Evolutionary conservation across 2,113 vertebrate genomes (phyloP).

Genomic region (Gnathonemus echidnorhynchus): DNA sequence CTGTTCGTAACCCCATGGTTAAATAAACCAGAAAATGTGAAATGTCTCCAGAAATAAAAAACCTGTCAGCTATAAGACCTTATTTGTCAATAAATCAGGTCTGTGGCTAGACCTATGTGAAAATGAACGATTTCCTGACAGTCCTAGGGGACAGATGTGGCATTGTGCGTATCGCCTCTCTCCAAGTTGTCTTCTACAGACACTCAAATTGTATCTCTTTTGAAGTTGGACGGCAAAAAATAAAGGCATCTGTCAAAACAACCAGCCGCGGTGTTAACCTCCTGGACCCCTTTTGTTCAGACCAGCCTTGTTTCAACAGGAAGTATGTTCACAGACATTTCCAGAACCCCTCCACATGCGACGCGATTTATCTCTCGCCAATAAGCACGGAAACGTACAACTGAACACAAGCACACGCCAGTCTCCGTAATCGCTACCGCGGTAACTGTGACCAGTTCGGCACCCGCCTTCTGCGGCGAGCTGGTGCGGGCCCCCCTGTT

Average conservation of each 20-base stretch:
- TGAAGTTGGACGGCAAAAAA: slow-evolving; percentile 60
- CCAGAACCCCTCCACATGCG: not conserved
- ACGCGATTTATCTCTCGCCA: not conserved
- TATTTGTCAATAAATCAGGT: slow-evolving; percentile 2
- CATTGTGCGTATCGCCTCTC: slow-evolving; percentile 46
- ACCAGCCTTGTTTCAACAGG: slow-evolving; percentile 45
- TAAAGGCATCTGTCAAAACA: slow-evolving; percentile 71
- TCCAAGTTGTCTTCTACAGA: slow-evolving; percentile 40
- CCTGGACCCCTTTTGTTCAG: slow-evolving; percentile 56
- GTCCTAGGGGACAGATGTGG: slow-evolving; percentile 32
- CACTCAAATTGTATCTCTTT: slow-evolving; percentile 49
- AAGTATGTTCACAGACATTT: not conserved
- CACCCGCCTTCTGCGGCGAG: not conserved
- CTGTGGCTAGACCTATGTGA: not conserved
- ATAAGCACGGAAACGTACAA: not conserved
- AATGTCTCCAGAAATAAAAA: not conserved
- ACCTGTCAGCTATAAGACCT: not conserved
- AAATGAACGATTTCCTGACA: not conserved
- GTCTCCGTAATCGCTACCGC: not conserved
- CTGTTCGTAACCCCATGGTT: not conserved
- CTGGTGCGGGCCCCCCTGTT: not conserved
- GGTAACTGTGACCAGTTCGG: not conserved
- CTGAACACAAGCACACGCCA: slow-evolving; percentile 43
- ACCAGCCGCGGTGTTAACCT: slow-evolving; percentile 63
- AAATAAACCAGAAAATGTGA: not conserved